Percentiles rank a stretch among this genome's conserved stretches.
phyloP scores from a whole-genome alignment of 2,113 vertebrate species.

The Rostratula benghalensis region DNA sequence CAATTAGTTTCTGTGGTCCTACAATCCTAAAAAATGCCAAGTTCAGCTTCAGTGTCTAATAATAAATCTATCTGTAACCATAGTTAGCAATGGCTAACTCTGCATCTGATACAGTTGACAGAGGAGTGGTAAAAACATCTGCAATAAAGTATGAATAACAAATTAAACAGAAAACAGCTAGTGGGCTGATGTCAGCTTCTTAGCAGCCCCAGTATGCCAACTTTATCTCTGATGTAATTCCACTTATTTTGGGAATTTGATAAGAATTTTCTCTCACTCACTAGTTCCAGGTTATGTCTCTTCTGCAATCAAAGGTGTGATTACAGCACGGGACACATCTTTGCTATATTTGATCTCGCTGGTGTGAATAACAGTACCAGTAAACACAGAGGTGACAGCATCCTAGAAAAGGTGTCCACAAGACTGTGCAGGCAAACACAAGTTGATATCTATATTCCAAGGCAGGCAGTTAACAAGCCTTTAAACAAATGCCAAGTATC shows the following conservation, averaged over 20 bases:
- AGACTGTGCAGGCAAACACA: background rate
- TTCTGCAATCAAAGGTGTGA: background rate
- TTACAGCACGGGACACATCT: background rate
- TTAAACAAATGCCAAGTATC: background rate
- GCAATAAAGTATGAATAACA: background rate
- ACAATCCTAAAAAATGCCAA: background rate
- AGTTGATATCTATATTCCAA: background rate
- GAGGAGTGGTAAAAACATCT: background rate
- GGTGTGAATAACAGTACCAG: background rate
- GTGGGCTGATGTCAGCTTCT: background rate
- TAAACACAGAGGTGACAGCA: background rate
- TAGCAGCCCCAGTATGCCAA: background rate
- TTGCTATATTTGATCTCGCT: background rate
- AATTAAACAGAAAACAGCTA: background rate
- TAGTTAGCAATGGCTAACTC: background rate
- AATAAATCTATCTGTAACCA: background rate
- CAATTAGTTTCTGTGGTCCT: background rate
- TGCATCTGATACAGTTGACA: background rate
- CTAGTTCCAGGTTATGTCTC: background rate
- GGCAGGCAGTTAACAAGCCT: background rate
- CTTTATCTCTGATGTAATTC: background rate
- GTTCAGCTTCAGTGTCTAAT: constrained; percentile 1
- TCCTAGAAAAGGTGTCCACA: background rate
- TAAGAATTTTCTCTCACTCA: background rate
- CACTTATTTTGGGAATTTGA: background rate